phyloP scores from a whole-genome alignment of 2,888 invertebrate genomes.

The Zygaena filipendulae region DNA sequence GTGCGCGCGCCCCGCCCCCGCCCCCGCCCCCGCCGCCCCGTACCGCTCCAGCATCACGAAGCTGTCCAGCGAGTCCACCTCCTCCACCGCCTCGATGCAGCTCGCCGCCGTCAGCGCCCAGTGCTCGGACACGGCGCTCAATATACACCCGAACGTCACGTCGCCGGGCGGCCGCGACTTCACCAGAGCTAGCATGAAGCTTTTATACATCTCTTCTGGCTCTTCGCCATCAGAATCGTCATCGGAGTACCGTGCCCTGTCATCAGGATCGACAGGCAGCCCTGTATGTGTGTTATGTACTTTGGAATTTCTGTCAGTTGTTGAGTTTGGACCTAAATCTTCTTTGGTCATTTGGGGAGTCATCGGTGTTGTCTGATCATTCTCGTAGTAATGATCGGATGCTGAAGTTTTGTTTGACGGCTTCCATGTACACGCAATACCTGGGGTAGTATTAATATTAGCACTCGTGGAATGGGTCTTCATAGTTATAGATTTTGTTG shows the following conservation, averaged over 20 bases:
- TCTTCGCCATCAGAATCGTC: constrained; percentile 23
- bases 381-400: constrained; percentile 26
- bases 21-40: constrained; percentile 19
- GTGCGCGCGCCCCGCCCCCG: constrained; percentile 21
- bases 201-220: constrained; percentile 18
- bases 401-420: constrained; percentile 34
- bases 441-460: constrained; percentile 16
- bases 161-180: constrained; percentile 30
- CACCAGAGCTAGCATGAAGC: constrained; percentile 34
- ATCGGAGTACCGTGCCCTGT: constrained; percentile 1
- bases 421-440: constrained; percentile 37
- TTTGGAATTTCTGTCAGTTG: background rate
- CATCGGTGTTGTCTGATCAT: background rate
- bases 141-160: constrained; percentile 39
- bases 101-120: constrained; percentile 51
- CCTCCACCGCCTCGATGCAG: constrained; percentile 45
- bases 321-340: constrained; percentile 11
- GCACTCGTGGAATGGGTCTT: background rate
- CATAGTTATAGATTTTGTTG: background rate
- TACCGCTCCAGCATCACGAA: constrained; percentile 38
- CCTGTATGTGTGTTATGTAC: background rate
- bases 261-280: background rate
- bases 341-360: constrained; percentile 1
- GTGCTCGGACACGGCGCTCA: constrained; percentile 31
- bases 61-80: constrained; percentile 38